Conservation (phyloP, 2,888 invertebrate species). For the Drosophila diplacantha region DNA sequence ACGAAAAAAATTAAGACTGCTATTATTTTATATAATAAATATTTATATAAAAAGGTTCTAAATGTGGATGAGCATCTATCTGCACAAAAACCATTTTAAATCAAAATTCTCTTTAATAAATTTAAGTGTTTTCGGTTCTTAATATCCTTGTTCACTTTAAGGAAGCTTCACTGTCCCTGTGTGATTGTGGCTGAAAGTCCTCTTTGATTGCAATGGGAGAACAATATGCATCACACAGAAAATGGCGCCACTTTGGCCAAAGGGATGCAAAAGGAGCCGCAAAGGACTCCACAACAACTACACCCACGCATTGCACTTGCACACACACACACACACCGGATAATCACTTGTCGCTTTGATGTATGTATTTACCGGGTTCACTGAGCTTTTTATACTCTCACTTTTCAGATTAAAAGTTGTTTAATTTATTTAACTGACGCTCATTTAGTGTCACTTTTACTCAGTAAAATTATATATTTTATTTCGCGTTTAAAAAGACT, state of each 20-base stretch:
- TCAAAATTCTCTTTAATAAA: neutral
- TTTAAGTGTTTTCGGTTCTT: neutral
- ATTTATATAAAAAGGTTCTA: neutral
- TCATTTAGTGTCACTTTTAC: neutral
- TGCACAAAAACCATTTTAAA: neutral
- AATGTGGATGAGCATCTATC: neutral
- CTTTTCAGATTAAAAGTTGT: neutral
- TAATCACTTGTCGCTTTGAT: conserved; percentile 20
- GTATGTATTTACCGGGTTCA: conserved; percentile 25
- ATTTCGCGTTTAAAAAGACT: neutral
- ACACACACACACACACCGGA: conserved; percentile 15
- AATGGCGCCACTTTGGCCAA: conserved; percentile 37
- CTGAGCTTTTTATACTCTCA: neutral
- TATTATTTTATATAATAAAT: neutral
- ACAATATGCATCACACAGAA: conserved; percentile 36
- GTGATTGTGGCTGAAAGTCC: conserved; percentile 28
- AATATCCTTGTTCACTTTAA: neutral
- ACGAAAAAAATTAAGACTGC: neutral
- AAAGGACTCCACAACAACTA: conserved; percentile 15
- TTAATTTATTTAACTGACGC: neutral
- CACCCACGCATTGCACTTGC: conserved; percentile 6
- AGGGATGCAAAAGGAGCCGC: conserved; percentile 28
- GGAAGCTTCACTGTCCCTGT: conserved; percentile 7
- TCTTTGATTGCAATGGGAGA: conserved; percentile 39
- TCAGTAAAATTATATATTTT: neutral